A percentile compares a stretch with the other conserved stretches of the same genome.
phyloP scores from a whole-genome alignment of 2,888 invertebrate species.

The Orthosia incerta region DNA sequence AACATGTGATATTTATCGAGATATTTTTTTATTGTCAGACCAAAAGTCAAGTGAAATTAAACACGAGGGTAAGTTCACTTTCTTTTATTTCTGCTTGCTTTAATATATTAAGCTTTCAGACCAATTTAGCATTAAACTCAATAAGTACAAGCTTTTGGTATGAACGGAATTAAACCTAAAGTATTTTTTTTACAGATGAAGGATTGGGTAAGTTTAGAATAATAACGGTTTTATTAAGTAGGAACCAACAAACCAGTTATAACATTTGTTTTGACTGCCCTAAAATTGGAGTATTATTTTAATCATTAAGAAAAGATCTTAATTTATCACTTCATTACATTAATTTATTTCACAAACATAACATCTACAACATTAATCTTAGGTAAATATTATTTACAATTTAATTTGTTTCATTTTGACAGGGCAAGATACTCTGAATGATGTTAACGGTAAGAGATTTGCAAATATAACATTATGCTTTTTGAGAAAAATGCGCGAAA shows the following conservation, averaged over 20 bases:
- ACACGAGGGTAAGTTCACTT: neutral
- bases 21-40: neutral
- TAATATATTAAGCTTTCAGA: neutral
- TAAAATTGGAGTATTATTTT: neutral
- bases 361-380: neutral
- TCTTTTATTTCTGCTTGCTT: neutral
- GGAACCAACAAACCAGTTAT: no score
- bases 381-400: neutral
- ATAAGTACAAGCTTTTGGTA: neutral
- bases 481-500: neutral
- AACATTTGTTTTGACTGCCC: neutral
- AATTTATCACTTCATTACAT: no score
- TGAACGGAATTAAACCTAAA: neutral
- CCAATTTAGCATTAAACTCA: neutral
- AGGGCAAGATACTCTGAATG: neutral
- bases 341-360: neutral
- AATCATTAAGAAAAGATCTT: neutral
- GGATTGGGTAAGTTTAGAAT: neutral
- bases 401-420: neutral
- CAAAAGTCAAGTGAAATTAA: neutral
- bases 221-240: no score
- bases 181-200: neutral
- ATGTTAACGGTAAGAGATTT: neutral
- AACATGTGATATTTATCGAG: neutral
- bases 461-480: neutral